Percentiles rank a stretch among this genome's conserved stretches.
Evolutionary conservation across 2,888 invertebrate genomes (phyloP).

Genomic region (Suillia variegata): DNA sequence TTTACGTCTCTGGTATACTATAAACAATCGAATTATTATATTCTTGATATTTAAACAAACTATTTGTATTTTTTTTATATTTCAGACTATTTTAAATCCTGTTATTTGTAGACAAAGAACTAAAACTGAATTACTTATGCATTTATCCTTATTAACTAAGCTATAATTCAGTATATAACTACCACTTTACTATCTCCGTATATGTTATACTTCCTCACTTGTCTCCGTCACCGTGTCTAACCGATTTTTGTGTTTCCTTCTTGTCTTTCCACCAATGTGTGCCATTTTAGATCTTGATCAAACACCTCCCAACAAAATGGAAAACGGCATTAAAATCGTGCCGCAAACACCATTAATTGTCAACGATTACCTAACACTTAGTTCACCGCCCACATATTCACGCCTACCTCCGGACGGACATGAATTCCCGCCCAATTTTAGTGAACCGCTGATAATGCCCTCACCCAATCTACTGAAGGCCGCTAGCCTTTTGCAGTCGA

Average conservation of each 20-base stretch:
- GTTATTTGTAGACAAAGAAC: neutral
- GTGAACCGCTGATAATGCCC: conserved; percentile 59
- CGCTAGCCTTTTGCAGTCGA: conserved; percentile 39
- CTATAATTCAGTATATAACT: too few species aligned
- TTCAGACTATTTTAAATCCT: neutral
- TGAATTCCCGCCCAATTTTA: conserved; percentile 61
- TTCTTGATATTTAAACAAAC: neutral
- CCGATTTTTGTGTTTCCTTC: neutral
- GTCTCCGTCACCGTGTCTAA: neutral
- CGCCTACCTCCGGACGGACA: conserved; percentile 62
- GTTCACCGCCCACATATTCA: conserved; percentile 59
- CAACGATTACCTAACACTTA: conserved; percentile 57
- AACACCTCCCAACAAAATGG: conserved; percentile 49
- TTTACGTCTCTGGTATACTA: too few species aligned
- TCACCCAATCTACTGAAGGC: conserved; percentile 42
- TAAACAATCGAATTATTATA: neutral
- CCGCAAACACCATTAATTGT: conserved; percentile 53
- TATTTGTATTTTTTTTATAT: neutral
- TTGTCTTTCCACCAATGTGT: neutral
- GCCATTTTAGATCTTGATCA: conserved; percentile 39
- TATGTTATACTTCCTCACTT: neutral
- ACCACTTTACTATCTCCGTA: too few species aligned
- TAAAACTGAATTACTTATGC: neutral
- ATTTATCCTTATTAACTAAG: too few species aligned
- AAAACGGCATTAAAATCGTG: conserved; percentile 43